Base-by-base conservation (phyloP, 2,797 vertebrate genomes). In the Champsocephalus esox region DNA sequence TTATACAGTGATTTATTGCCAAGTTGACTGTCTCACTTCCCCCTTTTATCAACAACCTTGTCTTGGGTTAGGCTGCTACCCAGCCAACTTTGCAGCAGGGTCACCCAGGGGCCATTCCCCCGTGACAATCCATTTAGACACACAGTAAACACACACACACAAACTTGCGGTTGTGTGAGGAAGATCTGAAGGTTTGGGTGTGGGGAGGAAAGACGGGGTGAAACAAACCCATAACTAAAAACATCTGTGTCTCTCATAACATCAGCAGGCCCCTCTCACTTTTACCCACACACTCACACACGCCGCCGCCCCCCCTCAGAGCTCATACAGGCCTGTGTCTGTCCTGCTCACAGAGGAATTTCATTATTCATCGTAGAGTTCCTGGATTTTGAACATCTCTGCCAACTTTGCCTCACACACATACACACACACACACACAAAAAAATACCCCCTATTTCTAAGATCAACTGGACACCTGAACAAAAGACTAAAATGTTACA, bases 181-280 rank as follows among this genome's bases (percentile, higher is more conserved):
- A 95, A 95, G 94, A 94, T 96, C 96, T 96, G 71, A 90, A 94
- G 95, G 93, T 96, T 87, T 83, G 81, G 87, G 94, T 82, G 87
- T 82, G 84, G 76, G 83, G 82, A 79, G 51, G 93, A 94, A 94
- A 95, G 95, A 80, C n/a, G 73, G 94, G 93, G 93, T 93, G 95
- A 95, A 93, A 95, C 93, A 95, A 95, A 89, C 92, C 87, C 85
- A 51, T 97, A 99, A 99, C 95, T 85, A 89, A 94, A 98, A 98
- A 95, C 98, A 99, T 95, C 95, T 99, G 97, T 91, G 94, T 93
- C 86, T 89, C 93, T 94, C 92, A 96, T 94, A 96, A 96, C 94
- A 94, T 93, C 60, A 80, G 83, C 46, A 68, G 68, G 54, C 46
- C 73, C 52, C 64, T 50, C 19, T 21, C 70, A 58, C 77, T 46